phyloP scores from a whole-genome alignment of 1,140 invertebrate species.

The Euura lappo region DNA sequence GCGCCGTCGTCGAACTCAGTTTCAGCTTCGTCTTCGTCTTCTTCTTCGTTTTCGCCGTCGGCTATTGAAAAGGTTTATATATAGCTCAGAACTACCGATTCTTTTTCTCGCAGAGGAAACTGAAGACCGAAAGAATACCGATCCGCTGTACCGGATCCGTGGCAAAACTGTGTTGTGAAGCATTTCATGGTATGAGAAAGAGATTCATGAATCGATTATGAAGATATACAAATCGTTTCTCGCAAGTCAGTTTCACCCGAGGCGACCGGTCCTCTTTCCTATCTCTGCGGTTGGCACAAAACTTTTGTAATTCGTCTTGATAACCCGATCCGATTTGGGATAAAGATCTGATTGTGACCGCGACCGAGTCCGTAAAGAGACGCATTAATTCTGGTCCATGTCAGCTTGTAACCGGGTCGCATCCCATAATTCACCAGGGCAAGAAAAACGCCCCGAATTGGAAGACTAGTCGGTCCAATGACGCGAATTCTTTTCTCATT shows the following conservation, averaged over 20 bases:
- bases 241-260: not conserved
- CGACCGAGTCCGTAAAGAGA: conserved; percentile 17
- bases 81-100: conserved; percentile 15
- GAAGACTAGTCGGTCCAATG: conserved; percentile 18
- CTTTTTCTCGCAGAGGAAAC: conserved; percentile 34
- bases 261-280: conserved; percentile 10
- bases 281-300: not conserved
- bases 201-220: not conserved
- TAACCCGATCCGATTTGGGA: conserved; percentile 16
- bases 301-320: not conserved
- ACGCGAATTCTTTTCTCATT: conserved; percentile 18
- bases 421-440: conserved; percentile 41
- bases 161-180: conserved; percentile 14
- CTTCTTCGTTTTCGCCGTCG: conserved; percentile 15
- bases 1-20: not conserved
- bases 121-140: conserved; percentile 25
- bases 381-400: not conserved
- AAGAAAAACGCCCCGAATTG: not conserved
- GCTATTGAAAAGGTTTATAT: conserved; percentile 18
- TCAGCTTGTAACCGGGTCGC: conserved; percentile 31
- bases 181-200: conserved; percentile 12
- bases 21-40: conserved; percentile 9
- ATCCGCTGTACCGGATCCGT: conserved; percentile 7
- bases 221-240: not conserved
- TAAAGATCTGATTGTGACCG: conserved; percentile 33